Conservation (phyloP, 2,113 vertebrate genomes). For the Promerops cafer region DNA sequence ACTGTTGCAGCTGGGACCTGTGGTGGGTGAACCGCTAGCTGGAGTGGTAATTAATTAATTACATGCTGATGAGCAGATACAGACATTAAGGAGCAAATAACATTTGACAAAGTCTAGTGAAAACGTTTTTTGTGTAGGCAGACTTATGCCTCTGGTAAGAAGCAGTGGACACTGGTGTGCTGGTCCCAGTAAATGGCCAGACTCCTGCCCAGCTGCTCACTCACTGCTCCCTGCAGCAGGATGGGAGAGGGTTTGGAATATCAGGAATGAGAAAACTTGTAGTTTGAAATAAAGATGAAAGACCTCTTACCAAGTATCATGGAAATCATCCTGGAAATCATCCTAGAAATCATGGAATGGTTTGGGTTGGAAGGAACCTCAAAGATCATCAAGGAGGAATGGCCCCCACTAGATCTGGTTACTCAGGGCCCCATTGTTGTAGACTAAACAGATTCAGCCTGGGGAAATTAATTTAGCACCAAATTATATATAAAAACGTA, state of each 20-base stretch:
- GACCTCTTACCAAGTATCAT: not conserved
- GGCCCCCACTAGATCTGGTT: too few species aligned
- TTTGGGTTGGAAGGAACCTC: not conserved
- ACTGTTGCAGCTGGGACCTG: not conserved
- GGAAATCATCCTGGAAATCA: not conserved
- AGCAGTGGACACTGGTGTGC: not conserved
- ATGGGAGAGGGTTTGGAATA: not conserved
- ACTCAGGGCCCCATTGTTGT: not conserved
- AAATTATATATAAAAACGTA: not conserved
- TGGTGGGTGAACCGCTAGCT: not conserved
- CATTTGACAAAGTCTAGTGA: not conserved
- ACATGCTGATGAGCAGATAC: not conserved
- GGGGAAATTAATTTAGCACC: not conserved
- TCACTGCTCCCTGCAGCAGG: not conserved
- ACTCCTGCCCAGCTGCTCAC: not conserved
- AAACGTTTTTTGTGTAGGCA: not conserved
- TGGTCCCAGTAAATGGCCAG: not conserved
- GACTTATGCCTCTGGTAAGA: not conserved
- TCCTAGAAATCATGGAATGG: not conserved
- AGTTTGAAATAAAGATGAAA: not conserved
- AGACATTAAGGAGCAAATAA: not conserved
- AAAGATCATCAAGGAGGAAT: not conserved
- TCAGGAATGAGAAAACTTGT: accelerated
- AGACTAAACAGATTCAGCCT: not conserved
- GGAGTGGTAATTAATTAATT: not conserved